Evolutionary conservation across 2,888 invertebrate species (phyloP).

Genomic region (Pyrgus malvae): DNA sequence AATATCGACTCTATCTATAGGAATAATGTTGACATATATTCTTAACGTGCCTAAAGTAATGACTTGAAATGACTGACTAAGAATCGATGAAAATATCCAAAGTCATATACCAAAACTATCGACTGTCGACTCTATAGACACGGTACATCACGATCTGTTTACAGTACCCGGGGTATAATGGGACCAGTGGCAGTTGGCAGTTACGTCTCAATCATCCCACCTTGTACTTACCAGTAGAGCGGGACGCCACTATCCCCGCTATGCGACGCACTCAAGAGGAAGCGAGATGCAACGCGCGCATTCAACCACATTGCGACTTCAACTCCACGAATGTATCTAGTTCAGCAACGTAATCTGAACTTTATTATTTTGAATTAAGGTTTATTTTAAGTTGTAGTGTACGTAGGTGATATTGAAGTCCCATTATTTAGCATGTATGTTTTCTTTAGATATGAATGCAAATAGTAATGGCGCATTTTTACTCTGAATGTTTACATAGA

Average conservation of each 20-base stretch:
- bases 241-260: constrained; percentile 39
- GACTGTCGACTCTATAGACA: constrained; percentile 20
- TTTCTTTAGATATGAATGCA: constrained; percentile 82
- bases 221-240: constrained; percentile 68
- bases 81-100: background rate
- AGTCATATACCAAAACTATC: background rate
- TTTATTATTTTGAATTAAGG: constrained; percentile 29
- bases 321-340: constrained; percentile 48
- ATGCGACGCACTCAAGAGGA: constrained; percentile 27
- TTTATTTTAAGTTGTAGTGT: constrained; percentile 32
- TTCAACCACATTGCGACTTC: constrained; percentile 63
- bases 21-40: too few relatives aligned
- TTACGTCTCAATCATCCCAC: constrained; percentile 79
- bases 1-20: too few relatives aligned
- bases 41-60: too few relatives aligned
- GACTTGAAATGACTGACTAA: background rate
- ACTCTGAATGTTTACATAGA: constrained; percentile 79
- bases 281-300: constrained; percentile 54
- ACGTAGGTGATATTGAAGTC: constrained; percentile 48
- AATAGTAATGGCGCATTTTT: constrained; percentile 82
- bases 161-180: constrained; percentile 72
- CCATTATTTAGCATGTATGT: constrained; percentile 79
- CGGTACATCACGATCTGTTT: constrained; percentile 53
- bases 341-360: background rate
- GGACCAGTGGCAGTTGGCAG: constrained; percentile 80